These are phyloP conservation scores for Betta splendens DNA, from an alignment of 2,797 vertebrate genomes.

Conservation along the genomic window DNA sequence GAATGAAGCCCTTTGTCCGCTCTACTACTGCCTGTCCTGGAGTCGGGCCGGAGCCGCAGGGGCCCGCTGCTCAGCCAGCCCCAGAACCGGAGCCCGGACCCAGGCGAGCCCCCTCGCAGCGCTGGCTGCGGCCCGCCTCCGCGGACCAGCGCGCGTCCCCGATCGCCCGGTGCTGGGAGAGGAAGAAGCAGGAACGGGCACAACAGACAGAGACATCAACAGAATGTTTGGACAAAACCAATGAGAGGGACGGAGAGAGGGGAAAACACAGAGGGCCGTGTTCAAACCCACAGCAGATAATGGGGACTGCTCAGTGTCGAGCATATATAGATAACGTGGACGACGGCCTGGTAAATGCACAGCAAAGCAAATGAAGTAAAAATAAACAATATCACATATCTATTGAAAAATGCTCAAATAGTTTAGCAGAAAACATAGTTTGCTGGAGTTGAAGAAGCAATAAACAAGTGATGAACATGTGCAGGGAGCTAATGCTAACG, in stretches of 20 bases:
- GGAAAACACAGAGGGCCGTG: conserved; percentile 36
- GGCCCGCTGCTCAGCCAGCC: conserved; percentile 69
- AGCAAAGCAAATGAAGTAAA: not conserved
- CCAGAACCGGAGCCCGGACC: conserved; percentile 77
- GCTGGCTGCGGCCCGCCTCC: conserved; percentile 55
- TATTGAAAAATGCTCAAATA: not conserved
- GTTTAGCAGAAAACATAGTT: not conserved
- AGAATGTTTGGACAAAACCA: conserved; percentile 64
- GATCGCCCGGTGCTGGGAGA: conserved; percentile 58
- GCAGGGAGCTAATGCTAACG: conserved; percentile 3
- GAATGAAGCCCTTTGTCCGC: conserved; percentile 85
- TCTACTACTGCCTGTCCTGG: conserved; percentile 78
- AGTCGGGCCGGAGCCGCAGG: conserved; percentile 71
- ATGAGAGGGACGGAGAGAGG: conserved; percentile 50
- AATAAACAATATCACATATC: not conserved
- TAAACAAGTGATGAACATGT: not conserved
- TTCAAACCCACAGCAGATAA: conserved; percentile 44
- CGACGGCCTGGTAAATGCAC: too few species aligned
- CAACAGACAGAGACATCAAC: conserved; percentile 68
- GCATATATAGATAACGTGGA: too few species aligned
- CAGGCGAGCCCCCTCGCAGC: conserved; percentile 67
- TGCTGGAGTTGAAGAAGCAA: conserved; percentile 8
- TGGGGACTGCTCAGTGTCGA: conserved; percentile 25
- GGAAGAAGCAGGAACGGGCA: conserved; percentile 66
- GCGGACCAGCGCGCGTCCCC: conserved; percentile 59